phyloP scores from a whole-genome alignment of 2,113 vertebrate genomes.

The Cariama cristata region DNA sequence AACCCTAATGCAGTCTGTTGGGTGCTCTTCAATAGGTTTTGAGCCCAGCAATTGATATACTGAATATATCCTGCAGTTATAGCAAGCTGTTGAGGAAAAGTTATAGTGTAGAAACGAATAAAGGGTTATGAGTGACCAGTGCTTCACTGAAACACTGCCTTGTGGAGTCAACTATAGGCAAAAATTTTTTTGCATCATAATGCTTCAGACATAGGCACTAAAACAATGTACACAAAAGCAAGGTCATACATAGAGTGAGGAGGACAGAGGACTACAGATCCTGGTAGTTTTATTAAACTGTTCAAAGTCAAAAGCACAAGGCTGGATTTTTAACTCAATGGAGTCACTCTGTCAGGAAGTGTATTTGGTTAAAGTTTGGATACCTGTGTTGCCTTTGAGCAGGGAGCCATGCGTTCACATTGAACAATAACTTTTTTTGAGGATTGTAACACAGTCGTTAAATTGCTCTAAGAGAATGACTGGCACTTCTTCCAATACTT shows the following conservation, averaged over 20 bases:
- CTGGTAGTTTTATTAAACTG: neutral
- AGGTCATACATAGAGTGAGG: neutral
- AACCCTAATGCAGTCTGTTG: too few species aligned
- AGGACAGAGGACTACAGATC: neutral
- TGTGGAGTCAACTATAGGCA: neutral
- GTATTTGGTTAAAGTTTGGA: neutral
- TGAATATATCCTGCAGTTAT: neutral
- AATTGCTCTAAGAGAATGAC: neutral
- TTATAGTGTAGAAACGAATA: neutral
- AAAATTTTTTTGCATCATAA: neutral
- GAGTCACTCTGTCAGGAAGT: neutral
- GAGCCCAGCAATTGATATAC: neutral
- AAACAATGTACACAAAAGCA: neutral
- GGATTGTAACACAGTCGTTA: neutral
- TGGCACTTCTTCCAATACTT: neutral
- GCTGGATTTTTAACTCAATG: neutral
- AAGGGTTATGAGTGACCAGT: neutral
- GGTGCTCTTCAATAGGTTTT: neutral
- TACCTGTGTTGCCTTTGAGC: neutral
- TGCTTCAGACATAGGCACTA: neutral
- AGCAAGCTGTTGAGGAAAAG: neutral
- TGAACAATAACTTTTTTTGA: neutral
- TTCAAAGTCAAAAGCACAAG: neutral
- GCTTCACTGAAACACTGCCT: neutral
- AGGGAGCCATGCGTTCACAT: accelerated